Evolutionary conservation across 2,797 vertebrate genomes (phyloP).

Genomic region (Margarornis squamiger): DNA sequence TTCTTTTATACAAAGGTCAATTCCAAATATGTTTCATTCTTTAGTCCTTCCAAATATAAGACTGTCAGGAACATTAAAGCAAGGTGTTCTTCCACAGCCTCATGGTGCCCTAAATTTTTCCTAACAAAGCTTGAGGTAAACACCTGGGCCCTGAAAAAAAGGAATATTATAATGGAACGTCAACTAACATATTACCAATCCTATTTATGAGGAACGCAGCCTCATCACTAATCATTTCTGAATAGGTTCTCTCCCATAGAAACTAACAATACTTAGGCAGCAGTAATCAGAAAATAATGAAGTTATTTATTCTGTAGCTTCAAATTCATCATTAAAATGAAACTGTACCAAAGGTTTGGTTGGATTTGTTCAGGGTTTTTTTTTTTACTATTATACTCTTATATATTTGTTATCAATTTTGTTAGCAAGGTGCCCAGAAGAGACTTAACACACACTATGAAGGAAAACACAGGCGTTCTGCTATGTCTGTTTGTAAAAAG

Average conservation of each 20-base stretch:
- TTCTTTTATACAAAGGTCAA: background rate
- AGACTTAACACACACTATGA: background rate
- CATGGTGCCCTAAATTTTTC: background rate
- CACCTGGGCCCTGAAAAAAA: background rate
- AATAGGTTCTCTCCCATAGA: background rate
- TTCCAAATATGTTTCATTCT: background rate
- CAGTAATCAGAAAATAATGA: background rate
- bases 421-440: background rate
- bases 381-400: background rate
- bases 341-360: background rate
- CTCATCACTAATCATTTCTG: background rate
- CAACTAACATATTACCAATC: background rate
- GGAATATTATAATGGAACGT: background rate
- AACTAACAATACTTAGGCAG: background rate
- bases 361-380: accelerated
- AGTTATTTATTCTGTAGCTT: background rate
- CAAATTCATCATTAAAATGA: background rate
- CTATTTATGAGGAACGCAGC: background rate
- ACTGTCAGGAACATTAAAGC: background rate
- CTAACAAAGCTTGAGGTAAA: background rate
- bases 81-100: background rate
- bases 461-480: background rate
- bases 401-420: background rate
- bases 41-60: background rate
- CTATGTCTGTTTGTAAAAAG: background rate